phyloP scores from a whole-genome alignment of 2,888 invertebrate genomes.

The Parascotia fuliginaria region DNA sequence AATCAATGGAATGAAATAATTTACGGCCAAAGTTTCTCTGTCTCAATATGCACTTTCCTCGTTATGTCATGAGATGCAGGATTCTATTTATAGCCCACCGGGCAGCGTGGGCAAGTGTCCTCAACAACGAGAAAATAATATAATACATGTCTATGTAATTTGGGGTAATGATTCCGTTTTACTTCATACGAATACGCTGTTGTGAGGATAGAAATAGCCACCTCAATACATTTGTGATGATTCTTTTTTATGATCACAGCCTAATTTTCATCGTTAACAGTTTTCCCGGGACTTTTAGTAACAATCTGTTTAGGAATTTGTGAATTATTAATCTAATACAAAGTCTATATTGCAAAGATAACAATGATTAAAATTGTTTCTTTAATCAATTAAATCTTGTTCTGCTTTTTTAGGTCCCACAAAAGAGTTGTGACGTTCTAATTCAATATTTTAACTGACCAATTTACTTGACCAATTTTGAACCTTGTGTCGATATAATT shows the following conservation, averaged over 20 bases:
- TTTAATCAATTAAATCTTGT: too few relatives aligned
- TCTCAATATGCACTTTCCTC: constrained; percentile 45
- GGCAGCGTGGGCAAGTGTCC: constrained; percentile 51
- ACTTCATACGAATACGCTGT: constrained; percentile 13
- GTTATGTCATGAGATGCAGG: constrained; percentile 64
- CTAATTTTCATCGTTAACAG: neutral
- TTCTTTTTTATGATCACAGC: constrained; percentile 1
- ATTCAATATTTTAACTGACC: too few relatives aligned
- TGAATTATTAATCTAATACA: neutral
- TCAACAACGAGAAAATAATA: constrained; percentile 52
- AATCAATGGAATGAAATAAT: neutral
- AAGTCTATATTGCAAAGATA: too few relatives aligned
- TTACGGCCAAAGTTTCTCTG: neutral
- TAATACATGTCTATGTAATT: constrained; percentile 37
- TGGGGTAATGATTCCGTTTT: constrained; percentile 27
- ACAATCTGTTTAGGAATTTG: neutral
- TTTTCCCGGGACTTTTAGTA: neutral
- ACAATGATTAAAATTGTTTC: neutral
- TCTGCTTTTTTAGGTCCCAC: too few relatives aligned
- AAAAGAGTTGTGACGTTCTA: too few relatives aligned
- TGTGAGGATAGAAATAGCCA: constrained; percentile 20
- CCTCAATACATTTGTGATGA: constrained; percentile 7
- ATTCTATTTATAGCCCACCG: constrained; percentile 57
- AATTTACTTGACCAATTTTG: too few relatives aligned
- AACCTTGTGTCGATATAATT: too few relatives aligned